Conservation (phyloP, 2,113 vertebrate genomes). For the Siniperca knerii region DNA sequence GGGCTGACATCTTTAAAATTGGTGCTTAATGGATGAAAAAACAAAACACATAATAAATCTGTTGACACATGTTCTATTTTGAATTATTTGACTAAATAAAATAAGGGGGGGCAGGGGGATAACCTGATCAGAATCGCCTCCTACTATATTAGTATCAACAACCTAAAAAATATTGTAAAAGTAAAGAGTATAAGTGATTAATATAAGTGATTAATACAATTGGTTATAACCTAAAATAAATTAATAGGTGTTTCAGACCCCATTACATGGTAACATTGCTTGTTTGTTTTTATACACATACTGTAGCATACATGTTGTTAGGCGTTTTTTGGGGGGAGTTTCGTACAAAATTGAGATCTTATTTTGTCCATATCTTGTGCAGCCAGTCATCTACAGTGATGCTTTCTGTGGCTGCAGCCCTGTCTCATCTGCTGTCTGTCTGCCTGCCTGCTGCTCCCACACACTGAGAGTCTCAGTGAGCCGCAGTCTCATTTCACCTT, state of each 20-base stretch:
- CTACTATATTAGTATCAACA: neutral
- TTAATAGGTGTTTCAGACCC: neutral
- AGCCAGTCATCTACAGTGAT: neutral
- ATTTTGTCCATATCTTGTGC: too few relatives aligned
- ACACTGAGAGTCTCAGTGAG: slow-evolving; percentile 2
- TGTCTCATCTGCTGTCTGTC: slow-evolving; percentile 29
- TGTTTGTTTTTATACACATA: neutral
- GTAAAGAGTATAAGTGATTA: neutral
- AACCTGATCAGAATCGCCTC: neutral
- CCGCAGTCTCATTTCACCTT: slow-evolving; percentile 43
- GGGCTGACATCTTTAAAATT: neutral
- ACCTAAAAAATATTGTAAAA: neutral
- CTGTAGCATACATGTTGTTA: too few relatives aligned
- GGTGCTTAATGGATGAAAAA: neutral
- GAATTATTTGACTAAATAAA: neutral
- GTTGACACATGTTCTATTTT: neutral
- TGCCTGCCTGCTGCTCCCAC: slow-evolving; percentile 10
- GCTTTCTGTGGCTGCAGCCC: neutral
- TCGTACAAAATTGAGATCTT: neutral
- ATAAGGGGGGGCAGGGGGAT: too few relatives aligned
- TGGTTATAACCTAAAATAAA: neutral
- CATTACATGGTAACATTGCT: neutral
- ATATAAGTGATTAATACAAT: too few relatives aligned
- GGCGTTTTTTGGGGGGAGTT: neutral
- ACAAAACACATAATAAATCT: neutral